Conservation (phyloP, 1,140 invertebrate genomes). For the Leptopilina clavipes region DNA sequence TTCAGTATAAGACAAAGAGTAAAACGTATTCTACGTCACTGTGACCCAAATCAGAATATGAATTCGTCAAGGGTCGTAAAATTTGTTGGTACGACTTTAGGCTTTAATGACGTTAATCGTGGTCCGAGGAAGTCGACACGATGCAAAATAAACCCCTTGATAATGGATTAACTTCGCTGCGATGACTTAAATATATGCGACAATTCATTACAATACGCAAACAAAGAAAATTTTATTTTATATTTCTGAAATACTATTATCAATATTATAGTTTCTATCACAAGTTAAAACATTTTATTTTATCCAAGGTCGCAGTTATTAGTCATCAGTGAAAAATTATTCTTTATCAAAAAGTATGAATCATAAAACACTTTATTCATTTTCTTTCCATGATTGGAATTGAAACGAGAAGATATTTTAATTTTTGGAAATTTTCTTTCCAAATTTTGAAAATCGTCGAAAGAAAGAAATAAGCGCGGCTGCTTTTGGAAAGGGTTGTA, state of each 20-base stretch:
- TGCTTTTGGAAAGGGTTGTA: slow-evolving; percentile 7
- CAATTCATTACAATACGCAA: neutral
- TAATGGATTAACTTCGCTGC: slow-evolving; percentile 8
- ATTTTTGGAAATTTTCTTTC: no score
- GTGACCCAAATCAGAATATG: slow-evolving; percentile 39
- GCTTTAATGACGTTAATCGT: slow-evolving; percentile 58
- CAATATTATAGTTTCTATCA: no score
- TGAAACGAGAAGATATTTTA: no score
- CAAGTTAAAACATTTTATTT: no score
- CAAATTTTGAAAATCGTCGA: no score
- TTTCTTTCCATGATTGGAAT: no score
- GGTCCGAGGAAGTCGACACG: slow-evolving; percentile 48
- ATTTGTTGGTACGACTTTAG: slow-evolving; percentile 50
- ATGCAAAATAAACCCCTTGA: slow-evolving; percentile 51
- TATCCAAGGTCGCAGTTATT: neutral
- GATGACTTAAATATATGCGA: neutral
- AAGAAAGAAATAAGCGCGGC: neutral
- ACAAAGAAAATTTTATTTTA: no score
- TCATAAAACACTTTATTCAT: no score
- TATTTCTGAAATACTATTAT: no score
- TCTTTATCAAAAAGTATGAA: no score
- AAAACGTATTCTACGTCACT: neutral
- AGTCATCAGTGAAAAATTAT: neutral
- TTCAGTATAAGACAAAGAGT: neutral
- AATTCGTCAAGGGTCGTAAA: slow-evolving; percentile 60